These are phyloP conservation scores for Hydra vulgaris DNA, from an alignment of 30 jellyfish, hydroid and myxozoan species.

Conservation along the genomic window DNA sequence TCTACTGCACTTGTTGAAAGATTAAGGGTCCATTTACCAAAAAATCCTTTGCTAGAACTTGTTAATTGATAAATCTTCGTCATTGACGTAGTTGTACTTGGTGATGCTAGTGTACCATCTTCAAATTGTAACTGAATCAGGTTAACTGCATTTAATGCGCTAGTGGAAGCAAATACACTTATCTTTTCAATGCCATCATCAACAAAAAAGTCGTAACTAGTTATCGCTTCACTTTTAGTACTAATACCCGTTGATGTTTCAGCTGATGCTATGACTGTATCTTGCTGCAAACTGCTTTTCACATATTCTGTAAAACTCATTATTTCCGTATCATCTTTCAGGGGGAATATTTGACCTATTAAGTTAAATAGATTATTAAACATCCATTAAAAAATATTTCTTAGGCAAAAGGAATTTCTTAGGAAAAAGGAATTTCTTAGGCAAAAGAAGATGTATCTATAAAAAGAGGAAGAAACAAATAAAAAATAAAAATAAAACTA, in stretches of 20 bases:
- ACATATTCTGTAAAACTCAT: constrained; percentile 27
- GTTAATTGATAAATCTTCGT: background rate
- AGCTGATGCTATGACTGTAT: constrained; percentile 43
- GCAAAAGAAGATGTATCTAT: too few species aligned
- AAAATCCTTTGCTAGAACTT: background rate
- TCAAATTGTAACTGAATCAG: background rate
- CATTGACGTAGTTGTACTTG: background rate
- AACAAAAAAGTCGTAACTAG: constrained; percentile 7
- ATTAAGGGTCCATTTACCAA: background rate
- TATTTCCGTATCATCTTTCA: constrained; percentile 23
- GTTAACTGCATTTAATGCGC: background rate
- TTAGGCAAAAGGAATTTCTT: too few species aligned
- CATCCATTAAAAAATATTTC: too few species aligned
- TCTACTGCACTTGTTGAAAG: background rate
- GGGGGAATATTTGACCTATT: constrained; percentile 26
- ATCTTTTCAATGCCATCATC: constrained; percentile 15
- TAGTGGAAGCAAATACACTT: background rate
- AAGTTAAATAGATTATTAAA: background rate
- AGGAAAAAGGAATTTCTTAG: too few species aligned
- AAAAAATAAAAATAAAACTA: too few species aligned
- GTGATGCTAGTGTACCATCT: background rate
- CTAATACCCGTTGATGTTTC: constrained; percentile 20
- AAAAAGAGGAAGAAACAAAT: too few species aligned
- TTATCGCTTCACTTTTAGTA: background rate
- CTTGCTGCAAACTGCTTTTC: constrained; percentile 29